Evolutionary conservation across 2,797 vertebrate species (phyloP).

Genomic region (Pyrocephalus nanus): DNA sequence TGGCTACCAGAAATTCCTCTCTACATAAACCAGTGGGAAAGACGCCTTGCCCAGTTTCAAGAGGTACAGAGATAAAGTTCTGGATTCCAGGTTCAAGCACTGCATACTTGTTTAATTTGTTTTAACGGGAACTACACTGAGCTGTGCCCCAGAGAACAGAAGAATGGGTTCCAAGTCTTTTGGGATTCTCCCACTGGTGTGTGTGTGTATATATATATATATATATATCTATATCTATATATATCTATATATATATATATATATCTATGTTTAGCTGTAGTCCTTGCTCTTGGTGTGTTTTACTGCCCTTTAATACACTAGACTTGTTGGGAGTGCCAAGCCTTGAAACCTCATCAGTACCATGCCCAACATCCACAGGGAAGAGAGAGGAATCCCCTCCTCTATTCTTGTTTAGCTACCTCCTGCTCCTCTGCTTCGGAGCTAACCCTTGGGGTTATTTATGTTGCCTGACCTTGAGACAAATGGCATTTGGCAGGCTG

Average conservation of each 20-base stretch:
- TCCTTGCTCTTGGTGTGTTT: neutral
- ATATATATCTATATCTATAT: too few relatives aligned
- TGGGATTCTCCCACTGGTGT: neutral
- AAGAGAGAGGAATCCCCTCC: neutral
- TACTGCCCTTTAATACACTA: neutral
- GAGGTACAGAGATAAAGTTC: neutral
- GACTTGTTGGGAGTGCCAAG: neutral
- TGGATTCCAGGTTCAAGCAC: neutral
- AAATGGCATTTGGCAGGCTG: conserved; percentile 27
- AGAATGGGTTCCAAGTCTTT: neutral
- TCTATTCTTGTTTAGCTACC: neutral
- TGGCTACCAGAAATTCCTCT: neutral
- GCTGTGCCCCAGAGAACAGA: neutral
- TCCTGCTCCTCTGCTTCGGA: neutral
- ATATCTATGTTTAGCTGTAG: neutral
- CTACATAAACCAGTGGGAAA: neutral
- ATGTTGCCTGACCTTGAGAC: conserved; percentile 19
- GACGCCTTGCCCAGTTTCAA: neutral
- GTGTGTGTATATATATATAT: too few relatives aligned
- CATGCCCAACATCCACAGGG: neutral
- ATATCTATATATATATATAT: too few relatives aligned
- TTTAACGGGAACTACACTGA: neutral
- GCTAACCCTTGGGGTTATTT: conserved; percentile 38
- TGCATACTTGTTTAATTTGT: neutral
- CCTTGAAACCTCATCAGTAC: neutral